Evolutionary conservation across 2,113 vertebrate genomes (phyloP).

Genomic region (Colaptes auratus): DNA sequence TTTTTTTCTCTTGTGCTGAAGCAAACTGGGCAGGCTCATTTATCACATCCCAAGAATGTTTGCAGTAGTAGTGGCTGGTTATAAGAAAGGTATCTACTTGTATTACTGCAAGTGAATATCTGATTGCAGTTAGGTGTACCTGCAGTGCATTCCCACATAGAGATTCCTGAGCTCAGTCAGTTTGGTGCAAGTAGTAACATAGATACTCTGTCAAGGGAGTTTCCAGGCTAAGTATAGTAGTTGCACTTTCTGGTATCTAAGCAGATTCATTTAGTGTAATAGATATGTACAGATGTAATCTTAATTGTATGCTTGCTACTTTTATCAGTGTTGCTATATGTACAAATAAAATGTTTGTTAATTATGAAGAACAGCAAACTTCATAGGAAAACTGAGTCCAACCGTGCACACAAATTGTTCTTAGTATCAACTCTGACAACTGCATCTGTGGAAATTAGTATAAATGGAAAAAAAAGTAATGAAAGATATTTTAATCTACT

Average conservation of each 20-base stretch:
- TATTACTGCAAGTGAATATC: neutral
- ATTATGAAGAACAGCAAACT: neutral
- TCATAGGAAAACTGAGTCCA: neutral
- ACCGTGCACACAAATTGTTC: neutral
- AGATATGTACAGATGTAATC: neutral
- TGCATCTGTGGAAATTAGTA: neutral
- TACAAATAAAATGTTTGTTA: neutral
- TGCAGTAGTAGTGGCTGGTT: neutral
- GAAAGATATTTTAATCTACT: neutral
- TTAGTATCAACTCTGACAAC: neutral
- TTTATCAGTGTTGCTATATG: neutral
- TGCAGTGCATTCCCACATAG: accelerated
- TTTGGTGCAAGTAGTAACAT: neutral
- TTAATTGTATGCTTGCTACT: neutral
- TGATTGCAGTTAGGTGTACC: neutral
- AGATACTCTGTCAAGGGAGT: neutral
- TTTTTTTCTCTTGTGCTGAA: neutral
- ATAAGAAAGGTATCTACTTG: neutral
- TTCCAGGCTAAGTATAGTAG: neutral
- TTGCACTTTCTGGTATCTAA: neutral
- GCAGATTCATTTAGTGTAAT: neutral
- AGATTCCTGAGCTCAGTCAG: neutral
- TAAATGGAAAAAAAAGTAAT: neutral
- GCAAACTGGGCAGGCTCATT: neutral
- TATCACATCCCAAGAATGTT: neutral